Evolutionary conservation across 1,140 invertebrate species (phyloP), one percentile per base, ranked within the genome.

Genomic region (Drosophila bipectinata): DNA sequence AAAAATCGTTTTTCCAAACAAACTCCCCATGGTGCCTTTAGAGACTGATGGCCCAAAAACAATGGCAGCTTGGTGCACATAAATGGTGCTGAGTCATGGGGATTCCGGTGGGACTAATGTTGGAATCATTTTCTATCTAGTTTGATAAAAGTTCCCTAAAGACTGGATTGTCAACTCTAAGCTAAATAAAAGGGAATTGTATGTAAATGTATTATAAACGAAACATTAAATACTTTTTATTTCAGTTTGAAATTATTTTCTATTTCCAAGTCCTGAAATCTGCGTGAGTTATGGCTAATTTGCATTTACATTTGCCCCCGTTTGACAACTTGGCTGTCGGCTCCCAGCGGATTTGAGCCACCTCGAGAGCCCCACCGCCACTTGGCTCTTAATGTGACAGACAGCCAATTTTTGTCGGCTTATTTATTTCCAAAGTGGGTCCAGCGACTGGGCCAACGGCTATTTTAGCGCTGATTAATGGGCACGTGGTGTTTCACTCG

Each of bases 391-490:
- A 82, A 82, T 82, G 71, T 74, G 79, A 78, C 75, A 74, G 55
- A 63, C 69, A 59, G 48, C 49, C 48, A 60, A 62, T 59, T 61
- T 79, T 79, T 51, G 61, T 41, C 60, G 71, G 58, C 79, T 73
- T 58, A 76, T 57, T 72, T 74, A 59, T 73, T 59, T 56, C 61
- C 66, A 68, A 68, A 64, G 52, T 52, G 60, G 37, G 41, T 55
- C 49, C 34, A 45, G 4, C 12, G 53, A 67, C 44, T 34, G 32
- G 60, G 72, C 72, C 61, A 44, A 30, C 59, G 81, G 81, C 77
- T 28, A 58, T 60, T 81, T 83, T 79, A 45, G 53, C 63, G 30
- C 78, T 85, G 83, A 85, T 85, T 85, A 85, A 85, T 85, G 61
- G 78, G 57, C 72, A 69, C 72, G 57, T 77, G 81, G 57, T 77